phyloP scores from a whole-genome alignment of 1,140 invertebrate species.

The Melanaphis sacchari region DNA sequence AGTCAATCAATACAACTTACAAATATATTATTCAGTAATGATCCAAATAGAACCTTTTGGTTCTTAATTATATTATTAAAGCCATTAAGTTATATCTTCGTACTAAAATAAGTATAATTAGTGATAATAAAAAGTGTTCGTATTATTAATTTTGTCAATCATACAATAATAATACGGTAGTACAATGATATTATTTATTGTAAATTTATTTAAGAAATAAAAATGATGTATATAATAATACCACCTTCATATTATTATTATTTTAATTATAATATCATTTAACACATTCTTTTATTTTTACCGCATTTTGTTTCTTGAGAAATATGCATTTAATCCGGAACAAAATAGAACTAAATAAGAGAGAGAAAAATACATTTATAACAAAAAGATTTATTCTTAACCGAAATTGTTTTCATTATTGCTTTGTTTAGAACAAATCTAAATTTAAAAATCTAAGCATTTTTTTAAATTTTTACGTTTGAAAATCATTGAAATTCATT shows the following conservation, averaged over 20 bases:
- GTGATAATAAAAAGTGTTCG: neutral
- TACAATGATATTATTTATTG: neutral
- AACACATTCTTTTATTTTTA: too few species aligned
- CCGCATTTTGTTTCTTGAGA: neutral
- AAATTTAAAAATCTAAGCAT: too few species aligned
- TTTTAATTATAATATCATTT: too few species aligned
- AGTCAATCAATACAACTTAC: too few species aligned
- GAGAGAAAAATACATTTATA: neutral
- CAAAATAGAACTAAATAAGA: neutral
- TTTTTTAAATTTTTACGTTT: too few species aligned
- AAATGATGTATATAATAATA: too few species aligned
- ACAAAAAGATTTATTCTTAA: neutral
- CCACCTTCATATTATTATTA: too few species aligned
- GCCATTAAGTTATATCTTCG: neutral
- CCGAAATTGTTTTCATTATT: too few species aligned
- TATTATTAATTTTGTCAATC: neutral
- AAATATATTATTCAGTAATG: neutral
- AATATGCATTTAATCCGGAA: neutral
- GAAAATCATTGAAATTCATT: too few species aligned
- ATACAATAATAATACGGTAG: neutral
- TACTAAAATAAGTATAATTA: neutral
- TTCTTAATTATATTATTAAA: neutral
- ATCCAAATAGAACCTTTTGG: neutral
- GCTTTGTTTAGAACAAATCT: too few species aligned
- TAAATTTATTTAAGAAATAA: neutral